Evolutionary conservation across 2,888 invertebrate genomes (phyloP), one percentile per base, ranked within the genome.

Genomic region (Drosophila paramelanica): DNA sequence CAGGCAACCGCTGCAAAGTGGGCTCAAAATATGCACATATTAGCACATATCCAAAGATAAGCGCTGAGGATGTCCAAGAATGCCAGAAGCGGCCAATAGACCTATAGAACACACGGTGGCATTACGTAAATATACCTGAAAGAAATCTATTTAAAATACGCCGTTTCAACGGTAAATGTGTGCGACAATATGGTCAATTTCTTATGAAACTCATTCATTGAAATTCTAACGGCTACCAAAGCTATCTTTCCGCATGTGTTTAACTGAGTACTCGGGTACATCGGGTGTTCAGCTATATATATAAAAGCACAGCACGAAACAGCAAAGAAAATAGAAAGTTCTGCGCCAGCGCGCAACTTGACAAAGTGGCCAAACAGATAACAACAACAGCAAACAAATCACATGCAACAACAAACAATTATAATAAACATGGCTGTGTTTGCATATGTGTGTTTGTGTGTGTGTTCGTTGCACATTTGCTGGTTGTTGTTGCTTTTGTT

Each of bases 251-350:
- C 11, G 7, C 23, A 46, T 36, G 42, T 41, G 36, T 53, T 31
- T 20, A 38, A 38, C 17, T 50, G 45, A 17, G 17, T 25, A 66
- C 33, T 33, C 46, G 49, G n/a, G n/a, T n/a, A n/a, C 17, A 11
- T 31, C 6, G 41, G 42, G 39, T 72, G 43, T 39, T 67, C 14
- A 31, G 42, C 51, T 33, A 38, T 38, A 31, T 38, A 17, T 17
- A 17, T 17, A 67, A 73, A 78, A 73, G 41, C 75, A 74, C 69
- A 57, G 46, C 77, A 77, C 77, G 73, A 83, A 88, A 77, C 77
- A 76, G 77, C 82, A 88, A 91, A 89, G 89, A 91, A 90, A 90
- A 91, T 90, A 90, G 89, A 90, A 90, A 91, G 90, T 91, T 90
- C 90, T 90, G 79, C 72, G 71, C 55, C 61, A 69, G 61, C 50